A percentile compares a stretch with the other conserved stretches of the same genome.
phyloP scores from a whole-genome alignment of 2,113 vertebrate species.

The Centropus bengalensis region DNA sequence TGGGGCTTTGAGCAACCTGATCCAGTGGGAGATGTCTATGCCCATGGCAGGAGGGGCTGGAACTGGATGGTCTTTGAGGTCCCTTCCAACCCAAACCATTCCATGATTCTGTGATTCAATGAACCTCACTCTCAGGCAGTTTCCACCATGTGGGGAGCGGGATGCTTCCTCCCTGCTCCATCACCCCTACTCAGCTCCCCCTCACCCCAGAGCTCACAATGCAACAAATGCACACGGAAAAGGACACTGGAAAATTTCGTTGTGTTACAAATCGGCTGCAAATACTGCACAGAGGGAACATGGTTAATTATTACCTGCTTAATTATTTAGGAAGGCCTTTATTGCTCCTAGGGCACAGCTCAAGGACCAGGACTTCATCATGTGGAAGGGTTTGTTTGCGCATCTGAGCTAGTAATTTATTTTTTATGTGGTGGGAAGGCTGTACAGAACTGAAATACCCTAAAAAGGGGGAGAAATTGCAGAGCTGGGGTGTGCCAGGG shows the following conservation, averaged over 20 bases:
- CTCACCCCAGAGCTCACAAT: background rate
- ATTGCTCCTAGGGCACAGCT: background rate
- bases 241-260: background rate
- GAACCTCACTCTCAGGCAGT: too few species aligned
- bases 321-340: conserved; percentile 11
- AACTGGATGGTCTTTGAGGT: too few species aligned
- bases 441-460: background rate
- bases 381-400: background rate
- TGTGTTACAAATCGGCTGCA: background rate
- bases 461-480: background rate
- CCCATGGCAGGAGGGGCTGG: too few species aligned
- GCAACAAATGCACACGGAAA: background rate
- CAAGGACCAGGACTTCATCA: background rate
- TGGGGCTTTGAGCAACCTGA: too few species aligned
- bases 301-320: background rate
- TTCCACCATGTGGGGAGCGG: background rate
- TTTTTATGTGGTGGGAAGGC: background rate
- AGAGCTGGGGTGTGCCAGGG: fast-evolving
- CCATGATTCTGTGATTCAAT: too few species aligned
- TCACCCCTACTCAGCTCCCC: background rate
- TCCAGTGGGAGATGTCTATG: too few species aligned
- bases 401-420: background rate
- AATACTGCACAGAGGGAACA: fast-evolving
- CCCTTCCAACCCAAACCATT: too few species aligned
- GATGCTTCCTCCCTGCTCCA: background rate